Percentiles rank a stretch among this genome's conserved stretches.
Evolutionary conservation across 2,113 vertebrate genomes (phyloP).

Genomic region (Trematocara macrostoma): DNA sequence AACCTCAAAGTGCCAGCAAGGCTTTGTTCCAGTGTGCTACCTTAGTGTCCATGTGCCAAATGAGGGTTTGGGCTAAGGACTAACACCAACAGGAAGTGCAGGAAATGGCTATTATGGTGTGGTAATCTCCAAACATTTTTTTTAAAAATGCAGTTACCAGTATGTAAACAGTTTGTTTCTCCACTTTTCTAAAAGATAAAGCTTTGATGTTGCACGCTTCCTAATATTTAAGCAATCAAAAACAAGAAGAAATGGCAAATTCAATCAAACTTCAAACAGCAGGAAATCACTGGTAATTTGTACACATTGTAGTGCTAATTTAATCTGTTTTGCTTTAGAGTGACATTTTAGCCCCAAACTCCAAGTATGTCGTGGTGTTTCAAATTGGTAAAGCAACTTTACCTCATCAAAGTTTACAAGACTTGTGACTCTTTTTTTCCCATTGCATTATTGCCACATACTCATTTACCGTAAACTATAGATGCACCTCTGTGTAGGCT

Average conservation of each 20-base stretch:
- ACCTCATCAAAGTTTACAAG: background rate
- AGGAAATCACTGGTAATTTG: background rate
- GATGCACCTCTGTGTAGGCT: background rate
- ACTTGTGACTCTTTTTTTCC: background rate
- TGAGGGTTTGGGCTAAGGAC: background rate
- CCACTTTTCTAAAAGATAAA: background rate
- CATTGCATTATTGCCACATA: background rate
- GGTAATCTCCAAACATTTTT: background rate
- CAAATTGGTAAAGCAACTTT: background rate
- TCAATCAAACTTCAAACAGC: background rate
- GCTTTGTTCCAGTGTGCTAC: constrained; percentile 9
- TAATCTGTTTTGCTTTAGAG: background rate
- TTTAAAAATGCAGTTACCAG: background rate
- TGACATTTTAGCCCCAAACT: background rate
- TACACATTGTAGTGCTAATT: background rate
- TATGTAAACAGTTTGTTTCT: background rate
- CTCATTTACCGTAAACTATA: background rate
- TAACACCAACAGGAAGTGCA: constrained; percentile 17
- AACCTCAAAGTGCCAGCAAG: background rate
- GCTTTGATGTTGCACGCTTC: background rate
- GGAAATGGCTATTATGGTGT: background rate
- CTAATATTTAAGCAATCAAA: background rate
- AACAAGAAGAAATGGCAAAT: background rate
- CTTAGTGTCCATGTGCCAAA: background rate
- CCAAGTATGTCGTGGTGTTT: background rate